Percentiles rank a stretch among this genome's conserved stretches.
Conservation (phyloP, 2,113 vertebrate genomes). For the Gulo gulo region DNA sequence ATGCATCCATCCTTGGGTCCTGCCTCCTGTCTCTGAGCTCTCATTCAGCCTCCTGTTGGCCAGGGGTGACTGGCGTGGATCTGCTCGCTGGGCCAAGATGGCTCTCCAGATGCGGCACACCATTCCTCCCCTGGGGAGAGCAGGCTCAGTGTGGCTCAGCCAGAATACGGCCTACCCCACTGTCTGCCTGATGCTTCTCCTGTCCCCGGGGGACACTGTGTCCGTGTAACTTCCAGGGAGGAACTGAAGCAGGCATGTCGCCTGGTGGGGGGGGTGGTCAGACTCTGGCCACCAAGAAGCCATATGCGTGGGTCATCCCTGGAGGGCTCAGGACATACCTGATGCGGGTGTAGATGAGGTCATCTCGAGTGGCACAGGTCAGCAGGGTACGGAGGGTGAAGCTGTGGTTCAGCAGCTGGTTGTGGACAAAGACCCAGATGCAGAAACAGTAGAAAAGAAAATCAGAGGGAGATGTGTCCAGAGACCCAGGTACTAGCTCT, state of each 20-base stretch:
- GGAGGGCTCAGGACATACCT: conserved; percentile 66
- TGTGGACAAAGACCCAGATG: neutral
- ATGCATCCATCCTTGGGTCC: rapidly evolving
- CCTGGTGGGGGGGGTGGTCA: neutral
- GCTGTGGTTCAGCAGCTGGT: conserved; percentile 85
- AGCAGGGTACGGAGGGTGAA: conserved; percentile 90
- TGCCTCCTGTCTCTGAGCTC: neutral
- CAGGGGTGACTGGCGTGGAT: neutral
- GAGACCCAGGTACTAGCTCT: neutral
- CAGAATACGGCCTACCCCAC: neutral
- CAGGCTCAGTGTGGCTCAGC: neutral
- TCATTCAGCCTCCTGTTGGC: conserved; percentile 43
- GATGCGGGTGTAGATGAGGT: conserved; percentile 88
- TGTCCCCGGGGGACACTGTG: neutral
- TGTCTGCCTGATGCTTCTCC: neutral
- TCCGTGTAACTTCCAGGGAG: neutral
- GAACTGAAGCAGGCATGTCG: neutral
- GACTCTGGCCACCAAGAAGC: neutral
- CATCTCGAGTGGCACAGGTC: conserved; percentile 85
- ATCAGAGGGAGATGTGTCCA: neutral
- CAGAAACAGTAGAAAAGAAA: neutral
- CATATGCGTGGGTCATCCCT: neutral
- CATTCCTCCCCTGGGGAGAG: conserved; percentile 86
- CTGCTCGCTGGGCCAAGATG: conserved; percentile 81
- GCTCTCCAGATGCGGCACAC: conserved; percentile 89